Percentiles rank a stretch among this genome's conserved stretches.
Conservation (phyloP, 2,113 vertebrate genomes). For the Anguilla japonica region DNA sequence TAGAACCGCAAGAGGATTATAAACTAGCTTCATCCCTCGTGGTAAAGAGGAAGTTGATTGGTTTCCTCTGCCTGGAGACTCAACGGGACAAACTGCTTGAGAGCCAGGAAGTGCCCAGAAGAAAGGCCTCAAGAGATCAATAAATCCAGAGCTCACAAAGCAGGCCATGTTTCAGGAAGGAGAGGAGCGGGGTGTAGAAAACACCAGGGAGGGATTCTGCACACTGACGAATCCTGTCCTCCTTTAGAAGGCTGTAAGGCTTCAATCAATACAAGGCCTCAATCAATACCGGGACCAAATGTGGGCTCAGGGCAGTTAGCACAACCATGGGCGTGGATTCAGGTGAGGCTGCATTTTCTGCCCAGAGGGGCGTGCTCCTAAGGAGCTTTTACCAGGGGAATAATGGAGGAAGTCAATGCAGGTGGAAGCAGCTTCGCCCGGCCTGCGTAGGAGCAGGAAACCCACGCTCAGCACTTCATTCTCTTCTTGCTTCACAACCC, state of each 20-base stretch:
- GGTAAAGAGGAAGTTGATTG: background rate
- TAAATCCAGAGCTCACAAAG: background rate
- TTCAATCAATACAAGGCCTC: background rate
- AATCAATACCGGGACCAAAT: background rate
- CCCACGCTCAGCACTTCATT: background rate
- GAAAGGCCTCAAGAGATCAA: background rate
- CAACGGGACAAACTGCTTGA: background rate
- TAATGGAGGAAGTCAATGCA: background rate
- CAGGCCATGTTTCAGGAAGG: background rate
- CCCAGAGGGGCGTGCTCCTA: background rate
- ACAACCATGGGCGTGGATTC: background rate
- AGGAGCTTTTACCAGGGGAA: background rate
- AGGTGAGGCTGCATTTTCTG: background rate
- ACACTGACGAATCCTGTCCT: background rate
- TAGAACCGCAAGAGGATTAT: background rate
- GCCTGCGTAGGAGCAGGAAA: background rate
- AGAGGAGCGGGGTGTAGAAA: background rate
- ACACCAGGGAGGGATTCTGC: background rate
- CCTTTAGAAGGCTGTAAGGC: background rate
- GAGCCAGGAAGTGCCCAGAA: background rate
- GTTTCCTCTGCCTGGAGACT: slow-evolving; percentile 6
- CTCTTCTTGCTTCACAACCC: background rate
- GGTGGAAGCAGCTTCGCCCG: background rate
- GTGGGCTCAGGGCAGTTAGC: background rate
- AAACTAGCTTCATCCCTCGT: background rate